Evolutionary conservation across 2,113 vertebrate genomes (phyloP).

Genomic region (Oncorhynchus clarkii): DNA sequence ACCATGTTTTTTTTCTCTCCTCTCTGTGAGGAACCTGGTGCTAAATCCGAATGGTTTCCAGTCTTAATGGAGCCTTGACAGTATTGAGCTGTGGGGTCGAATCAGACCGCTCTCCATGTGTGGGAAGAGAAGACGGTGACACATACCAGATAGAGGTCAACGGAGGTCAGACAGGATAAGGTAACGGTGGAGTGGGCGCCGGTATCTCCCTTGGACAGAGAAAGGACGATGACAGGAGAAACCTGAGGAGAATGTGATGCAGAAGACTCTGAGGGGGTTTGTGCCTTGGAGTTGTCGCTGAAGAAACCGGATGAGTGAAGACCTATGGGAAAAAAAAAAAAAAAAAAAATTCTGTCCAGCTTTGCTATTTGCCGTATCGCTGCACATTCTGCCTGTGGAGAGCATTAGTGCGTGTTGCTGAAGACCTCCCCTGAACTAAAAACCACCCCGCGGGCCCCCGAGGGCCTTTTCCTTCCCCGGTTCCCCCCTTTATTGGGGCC

Average conservation of each 20-base stretch:
- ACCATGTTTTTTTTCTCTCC: too few relatives aligned
- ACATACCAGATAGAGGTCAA: slow-evolving; percentile 49
- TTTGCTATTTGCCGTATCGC: neutral
- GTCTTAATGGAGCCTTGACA: neutral
- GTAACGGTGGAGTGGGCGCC: too few relatives aligned
- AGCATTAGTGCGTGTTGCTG: neutral
- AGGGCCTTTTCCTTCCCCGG: neutral
- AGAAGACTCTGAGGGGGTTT: neutral
- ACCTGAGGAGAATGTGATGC: too few relatives aligned
- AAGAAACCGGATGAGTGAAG: neutral
- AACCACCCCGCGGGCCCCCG: neutral
- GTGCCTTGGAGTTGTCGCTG: neutral
- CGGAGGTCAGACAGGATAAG: neutral
- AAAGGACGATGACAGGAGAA: too few relatives aligned
- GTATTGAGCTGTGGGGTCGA: too few relatives aligned
- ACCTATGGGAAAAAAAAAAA: neutral
- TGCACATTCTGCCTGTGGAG: neutral
- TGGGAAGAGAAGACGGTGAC: slow-evolving; percentile 18
- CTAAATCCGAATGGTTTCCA: neutral
- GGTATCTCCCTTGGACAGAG: too few relatives aligned
- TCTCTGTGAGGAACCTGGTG: neutral
- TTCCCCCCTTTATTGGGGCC: neutral
- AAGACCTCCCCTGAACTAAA: neutral
- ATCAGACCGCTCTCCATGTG: slow-evolving; percentile 25
- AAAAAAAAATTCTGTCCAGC: neutral